Percentiles rank a stretch among this genome's conserved stretches.
phyloP scores from a whole-genome alignment of 1,140 invertebrate genomes.

The Episyrphus balteatus region DNA sequence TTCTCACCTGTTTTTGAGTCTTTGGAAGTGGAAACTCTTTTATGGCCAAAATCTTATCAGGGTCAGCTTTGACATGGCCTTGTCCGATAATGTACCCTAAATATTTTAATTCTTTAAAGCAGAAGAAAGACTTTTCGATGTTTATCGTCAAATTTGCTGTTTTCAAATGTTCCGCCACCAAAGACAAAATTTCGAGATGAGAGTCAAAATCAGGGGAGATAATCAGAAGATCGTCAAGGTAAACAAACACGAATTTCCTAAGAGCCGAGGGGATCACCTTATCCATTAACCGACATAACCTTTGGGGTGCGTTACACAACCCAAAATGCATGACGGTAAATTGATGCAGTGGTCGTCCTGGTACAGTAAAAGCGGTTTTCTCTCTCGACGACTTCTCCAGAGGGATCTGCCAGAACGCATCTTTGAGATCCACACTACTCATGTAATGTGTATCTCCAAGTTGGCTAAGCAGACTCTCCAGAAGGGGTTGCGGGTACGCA shows the following conservation, averaged over 20 bases:
- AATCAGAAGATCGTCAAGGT: constrained; percentile 11
- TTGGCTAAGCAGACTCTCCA: neutral
- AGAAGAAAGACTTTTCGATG: constrained; percentile 15
- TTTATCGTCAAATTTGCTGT: constrained; percentile 14
- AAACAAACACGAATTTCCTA: constrained; percentile 8
- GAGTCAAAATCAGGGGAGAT: constrained; percentile 4
- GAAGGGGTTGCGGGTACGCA: neutral
- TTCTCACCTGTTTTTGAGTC: constrained; percentile 20
- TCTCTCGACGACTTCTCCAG: constrained; percentile 16
- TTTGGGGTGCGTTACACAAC: constrained; percentile 14
- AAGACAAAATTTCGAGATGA: neutral
- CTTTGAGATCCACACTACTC: constrained; percentile 23
- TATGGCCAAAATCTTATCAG: constrained; percentile 9
- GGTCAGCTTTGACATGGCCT: constrained; percentile 1
- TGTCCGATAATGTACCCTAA: constrained; percentile 18
- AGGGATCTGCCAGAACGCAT: constrained; percentile 30
- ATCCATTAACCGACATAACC: constrained; percentile 7
- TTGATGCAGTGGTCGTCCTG: constrained; percentile 24
- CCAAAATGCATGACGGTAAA: constrained; percentile 10
- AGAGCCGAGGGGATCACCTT: constrained; percentile 33
- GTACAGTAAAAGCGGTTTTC: constrained; percentile 39
- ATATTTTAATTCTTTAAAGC: constrained; percentile 13
- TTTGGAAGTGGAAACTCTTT: constrained; percentile 13
- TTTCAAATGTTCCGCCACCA: constrained; percentile 1
- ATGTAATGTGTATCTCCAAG: constrained; percentile 1